Evolutionary conservation across 2,797 vertebrate genomes (phyloP).

Genomic region (Toxotes lorentzi): DNA sequence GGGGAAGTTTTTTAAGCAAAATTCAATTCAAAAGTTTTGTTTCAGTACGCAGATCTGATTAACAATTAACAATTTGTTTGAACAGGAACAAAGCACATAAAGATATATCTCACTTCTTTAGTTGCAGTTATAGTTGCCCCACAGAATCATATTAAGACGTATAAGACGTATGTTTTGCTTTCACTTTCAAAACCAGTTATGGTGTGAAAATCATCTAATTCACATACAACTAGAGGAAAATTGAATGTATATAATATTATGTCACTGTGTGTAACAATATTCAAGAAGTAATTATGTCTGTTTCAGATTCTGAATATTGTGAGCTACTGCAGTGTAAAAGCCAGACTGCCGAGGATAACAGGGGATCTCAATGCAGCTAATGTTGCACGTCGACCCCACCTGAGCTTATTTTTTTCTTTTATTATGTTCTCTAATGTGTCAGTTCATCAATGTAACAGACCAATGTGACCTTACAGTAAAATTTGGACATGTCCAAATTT

Average conservation of each 20-base stretch:
- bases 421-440: not conserved
- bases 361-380: not conserved
- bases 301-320: not conserved
- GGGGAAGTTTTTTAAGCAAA: not conserved
- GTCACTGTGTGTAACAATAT: not conserved
- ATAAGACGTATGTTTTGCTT: not conserved
- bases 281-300: not conserved
- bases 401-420: not conserved
- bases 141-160: not conserved
- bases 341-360: not conserved
- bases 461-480: not conserved
- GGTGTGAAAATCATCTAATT: not conserved
- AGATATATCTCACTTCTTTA: slow-evolving; percentile 12
- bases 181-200: not conserved
- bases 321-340: not conserved
- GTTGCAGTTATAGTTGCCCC: not conserved
- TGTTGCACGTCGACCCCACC: not conserved
- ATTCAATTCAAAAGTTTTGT: not conserved
- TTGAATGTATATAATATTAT: not conserved
- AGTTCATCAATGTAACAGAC: not conserved
- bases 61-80: slow-evolving; percentile 6
- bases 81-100: not conserved
- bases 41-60: slow-evolving; percentile 13
- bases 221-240: not conserved
- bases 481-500: slow-evolving; percentile 4